Evolutionary conservation across 2,113 vertebrate genomes (phyloP).

Genomic region (Neofelis nebulosa): DNA sequence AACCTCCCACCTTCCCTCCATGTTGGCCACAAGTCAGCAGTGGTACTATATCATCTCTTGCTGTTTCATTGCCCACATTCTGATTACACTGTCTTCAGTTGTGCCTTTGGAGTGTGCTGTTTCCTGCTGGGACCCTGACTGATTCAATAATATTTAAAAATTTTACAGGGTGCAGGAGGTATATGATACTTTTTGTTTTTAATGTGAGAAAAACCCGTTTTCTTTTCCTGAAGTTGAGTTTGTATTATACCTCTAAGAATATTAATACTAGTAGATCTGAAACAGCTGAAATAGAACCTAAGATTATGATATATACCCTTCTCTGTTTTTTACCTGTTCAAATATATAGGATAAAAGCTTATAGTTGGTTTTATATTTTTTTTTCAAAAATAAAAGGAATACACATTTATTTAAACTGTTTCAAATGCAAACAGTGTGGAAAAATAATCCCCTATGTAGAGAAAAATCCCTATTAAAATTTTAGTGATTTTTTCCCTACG

Average conservation of each 20-base stretch:
- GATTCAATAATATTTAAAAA: background rate
- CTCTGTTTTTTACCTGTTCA: background rate
- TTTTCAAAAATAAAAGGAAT: conserved; percentile 25
- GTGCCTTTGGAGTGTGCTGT: background rate
- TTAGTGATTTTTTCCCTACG: background rate
- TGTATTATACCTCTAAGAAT: background rate
- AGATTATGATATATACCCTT: background rate
- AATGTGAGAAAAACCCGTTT: conserved; percentile 1
- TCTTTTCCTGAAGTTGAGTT: conserved; percentile 2
- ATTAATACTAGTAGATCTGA: background rate
- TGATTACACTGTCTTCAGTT: background rate
- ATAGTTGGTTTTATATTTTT: background rate
- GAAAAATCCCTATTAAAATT: conserved; percentile 30
- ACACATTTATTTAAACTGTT: background rate
- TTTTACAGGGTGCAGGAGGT: background rate
- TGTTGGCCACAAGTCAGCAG: background rate
- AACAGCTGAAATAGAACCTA: conserved; percentile 18
- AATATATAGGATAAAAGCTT: background rate
- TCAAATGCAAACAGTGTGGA: background rate
- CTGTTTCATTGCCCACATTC: background rate
- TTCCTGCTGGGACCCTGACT: background rate
- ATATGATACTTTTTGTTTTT: background rate
- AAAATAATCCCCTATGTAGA: background rate
- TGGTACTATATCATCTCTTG: background rate
- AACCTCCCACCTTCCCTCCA: background rate